Conservation (phyloP, 1,140 invertebrate genomes). For the Drosophila mojavensis region DNA sequence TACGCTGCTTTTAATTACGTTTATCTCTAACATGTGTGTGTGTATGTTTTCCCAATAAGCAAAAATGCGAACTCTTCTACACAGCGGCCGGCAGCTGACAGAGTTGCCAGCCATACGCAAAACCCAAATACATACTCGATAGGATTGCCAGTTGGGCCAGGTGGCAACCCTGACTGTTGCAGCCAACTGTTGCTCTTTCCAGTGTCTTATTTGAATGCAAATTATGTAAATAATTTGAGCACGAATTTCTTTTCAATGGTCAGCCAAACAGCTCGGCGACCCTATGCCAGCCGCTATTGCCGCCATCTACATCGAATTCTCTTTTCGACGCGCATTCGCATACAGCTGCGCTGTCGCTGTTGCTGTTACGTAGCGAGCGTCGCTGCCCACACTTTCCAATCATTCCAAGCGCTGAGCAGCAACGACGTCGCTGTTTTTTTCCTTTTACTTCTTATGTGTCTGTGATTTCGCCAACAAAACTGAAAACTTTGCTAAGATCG, state of each 20-base stretch:
- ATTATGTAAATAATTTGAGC: slow-evolving; percentile 14
- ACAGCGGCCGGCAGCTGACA: slow-evolving; percentile 46
- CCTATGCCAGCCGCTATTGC: slow-evolving; percentile 23
- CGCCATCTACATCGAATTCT: slow-evolving; percentile 35
- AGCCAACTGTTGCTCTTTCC: slow-evolving; percentile 47
- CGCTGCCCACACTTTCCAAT: slow-evolving; percentile 52
- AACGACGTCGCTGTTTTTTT: slow-evolving; percentile 22
- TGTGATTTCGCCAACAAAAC: slow-evolving; percentile 33
- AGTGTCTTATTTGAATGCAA: slow-evolving; percentile 24
- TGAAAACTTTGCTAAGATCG: slow-evolving; percentile 14
- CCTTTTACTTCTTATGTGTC: slow-evolving; percentile 14
- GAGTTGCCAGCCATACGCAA: slow-evolving; percentile 49
- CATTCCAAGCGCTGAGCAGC: slow-evolving; percentile 47
- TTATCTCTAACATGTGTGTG: slow-evolving; percentile 42
- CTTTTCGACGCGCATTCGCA: slow-evolving; percentile 49
- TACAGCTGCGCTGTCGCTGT: slow-evolving; percentile 37
- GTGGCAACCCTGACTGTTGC: slow-evolving; percentile 25
- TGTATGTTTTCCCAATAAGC: slow-evolving; percentile 23
- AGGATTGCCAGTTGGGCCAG: not conserved
- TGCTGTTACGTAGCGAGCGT: slow-evolving; percentile 69
- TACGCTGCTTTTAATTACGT: slow-evolving; percentile 44
- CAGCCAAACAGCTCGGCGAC: slow-evolving; percentile 18
- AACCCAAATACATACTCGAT: not conserved
- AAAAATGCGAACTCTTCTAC: slow-evolving; percentile 19
- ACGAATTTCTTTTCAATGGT: slow-evolving; percentile 4